Percentiles rank a stretch among this genome's conserved stretches.
Evolutionary conservation across 2,888 invertebrate species (phyloP).

Genomic region (Galeruca laticollis): DNA sequence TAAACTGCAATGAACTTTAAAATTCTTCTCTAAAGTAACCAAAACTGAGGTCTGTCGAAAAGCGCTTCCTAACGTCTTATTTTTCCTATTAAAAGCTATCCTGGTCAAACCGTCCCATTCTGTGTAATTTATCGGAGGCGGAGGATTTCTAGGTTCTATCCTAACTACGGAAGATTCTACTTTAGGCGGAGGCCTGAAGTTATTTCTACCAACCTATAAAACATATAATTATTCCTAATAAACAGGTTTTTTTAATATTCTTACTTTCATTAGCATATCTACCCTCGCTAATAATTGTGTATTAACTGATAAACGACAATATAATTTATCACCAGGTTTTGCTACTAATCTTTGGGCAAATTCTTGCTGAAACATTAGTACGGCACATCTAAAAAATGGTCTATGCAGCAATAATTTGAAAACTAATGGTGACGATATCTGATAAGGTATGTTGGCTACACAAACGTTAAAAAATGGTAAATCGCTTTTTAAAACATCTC

Average conservation of each 20-base stretch:
- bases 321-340: slow-evolving; percentile 96
- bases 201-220: slow-evolving; percentile 92
- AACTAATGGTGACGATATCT: slow-evolving; percentile 96
- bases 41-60: slow-evolving; percentile 90
- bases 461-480: slow-evolving; percentile 98
- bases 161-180: slow-evolving; percentile 98
- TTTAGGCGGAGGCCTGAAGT: slow-evolving; percentile 98
- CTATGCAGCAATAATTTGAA: slow-evolving; percentile 93
- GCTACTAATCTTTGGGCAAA: slow-evolving; percentile 98
- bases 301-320: slow-evolving; percentile 95
- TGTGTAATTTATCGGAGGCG: slow-evolving; percentile 93
- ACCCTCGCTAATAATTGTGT: slow-evolving; percentile 95
- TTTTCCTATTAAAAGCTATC: slow-evolving; percentile 95
- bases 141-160: slow-evolving; percentile 97
- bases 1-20: slow-evolving; percentile 87
- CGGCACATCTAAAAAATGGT: slow-evolving; percentile 90
- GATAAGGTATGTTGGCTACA: slow-evolving; percentile 98
- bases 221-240: slow-evolving; percentile 26
- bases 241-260: slow-evolving; percentile 19
- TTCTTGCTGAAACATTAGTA: slow-evolving; percentile 98
- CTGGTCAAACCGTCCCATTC: slow-evolving; percentile 99
- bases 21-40: slow-evolving; percentile 91
- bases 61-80: slow-evolving; percentile 92
- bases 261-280: slow-evolving; percentile 94
- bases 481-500: slow-evolving; percentile 94